Base-by-base conservation (phyloP, 2,797 vertebrate genomes). In the Hypotaenidia okinawae region DNA sequence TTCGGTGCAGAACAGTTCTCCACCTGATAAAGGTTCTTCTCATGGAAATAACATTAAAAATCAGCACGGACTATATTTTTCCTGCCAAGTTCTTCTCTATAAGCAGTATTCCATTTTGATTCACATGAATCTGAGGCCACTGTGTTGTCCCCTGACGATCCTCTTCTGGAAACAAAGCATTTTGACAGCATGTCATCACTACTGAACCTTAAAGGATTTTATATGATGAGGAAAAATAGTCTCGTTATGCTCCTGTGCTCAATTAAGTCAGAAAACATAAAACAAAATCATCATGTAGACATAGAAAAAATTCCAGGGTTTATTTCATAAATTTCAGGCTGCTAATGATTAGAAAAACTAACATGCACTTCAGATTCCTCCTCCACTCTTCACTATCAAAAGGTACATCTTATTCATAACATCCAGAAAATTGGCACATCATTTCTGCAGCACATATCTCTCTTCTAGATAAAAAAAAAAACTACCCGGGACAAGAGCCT, bases 201-300 rank as follows among this genome's bases (percentile, higher is more conserved):
- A 76, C 49, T 82, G 77, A 88, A 81, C 64, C 89, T 93, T 47
- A 68, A 94, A 77, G 32, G n/a, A 74, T 64, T 91, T 83, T 87
- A 76, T 47, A 69, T 11, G 6, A 59, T 51, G 35, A 69, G n/a
- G 45, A 79, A 93, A 95, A 66, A 84, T 43, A 59, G 33, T 70
- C 47, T 70, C 0, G 0, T 68, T 78, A 89, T 33, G 16, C 27
- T 74, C 18, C 25, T 76, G 35, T 54, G 43, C 49, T 80, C 64
- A 87, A 47, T 87, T 91, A 94, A 74, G 41, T 67, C 70, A 87
- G 61, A 95, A 90, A 88, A 70, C 52, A 70, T 64, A 28, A 86
- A 75, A 2, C 5, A 70, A 92, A 68, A 37, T 3, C 43, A 59
- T 57, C 81, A 32, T 4, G 14, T 32, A 80, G 43, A 19, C 30